A percentile compares a stretch with the other conserved stretches of the same genome.
These are phyloP conservation scores for Eustalomyia histrio DNA, from an alignment of 2,888 invertebrate genomes.

Conservation along the genomic window DNA sequence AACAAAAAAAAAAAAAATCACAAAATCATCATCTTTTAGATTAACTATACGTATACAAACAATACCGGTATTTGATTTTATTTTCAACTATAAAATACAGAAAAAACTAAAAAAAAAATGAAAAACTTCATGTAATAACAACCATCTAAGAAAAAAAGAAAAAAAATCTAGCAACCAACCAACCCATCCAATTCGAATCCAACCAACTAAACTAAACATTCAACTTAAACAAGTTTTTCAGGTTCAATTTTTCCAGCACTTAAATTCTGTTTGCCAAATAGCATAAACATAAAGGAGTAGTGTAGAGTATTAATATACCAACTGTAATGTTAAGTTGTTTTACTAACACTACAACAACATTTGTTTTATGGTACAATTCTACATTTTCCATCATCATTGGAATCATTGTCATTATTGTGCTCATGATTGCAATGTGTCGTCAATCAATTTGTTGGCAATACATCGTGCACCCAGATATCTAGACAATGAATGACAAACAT, in stretches of 20 bases:
- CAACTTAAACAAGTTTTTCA: constrained; percentile 63
- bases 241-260: constrained; percentile 47
- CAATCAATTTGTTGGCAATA: constrained; percentile 55
- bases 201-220: constrained; percentile 18
- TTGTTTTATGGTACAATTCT: neutral
- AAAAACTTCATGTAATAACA: constrained; percentile 4
- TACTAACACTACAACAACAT: neutral
- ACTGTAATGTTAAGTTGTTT: neutral
- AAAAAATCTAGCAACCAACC: neutral
- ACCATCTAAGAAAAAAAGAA: neutral
- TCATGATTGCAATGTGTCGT: constrained; percentile 54
- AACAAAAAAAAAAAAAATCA: neutral
- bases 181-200: constrained; percentile 10
- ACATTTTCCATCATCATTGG: neutral
- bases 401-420: constrained; percentile 19
- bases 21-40: neutral
- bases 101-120: neutral
- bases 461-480: neutral
- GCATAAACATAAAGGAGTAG: neutral
- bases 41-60: neutral
- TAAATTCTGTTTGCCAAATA: constrained; percentile 4
- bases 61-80: constrained; percentile 38
- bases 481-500: constrained; percentile 2
- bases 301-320: neutral
- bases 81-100: constrained; percentile 6